These are phyloP conservation scores for Platypus cylindrus DNA, from an alignment of 2,888 invertebrate species.

Conservation along the genomic window DNA sequence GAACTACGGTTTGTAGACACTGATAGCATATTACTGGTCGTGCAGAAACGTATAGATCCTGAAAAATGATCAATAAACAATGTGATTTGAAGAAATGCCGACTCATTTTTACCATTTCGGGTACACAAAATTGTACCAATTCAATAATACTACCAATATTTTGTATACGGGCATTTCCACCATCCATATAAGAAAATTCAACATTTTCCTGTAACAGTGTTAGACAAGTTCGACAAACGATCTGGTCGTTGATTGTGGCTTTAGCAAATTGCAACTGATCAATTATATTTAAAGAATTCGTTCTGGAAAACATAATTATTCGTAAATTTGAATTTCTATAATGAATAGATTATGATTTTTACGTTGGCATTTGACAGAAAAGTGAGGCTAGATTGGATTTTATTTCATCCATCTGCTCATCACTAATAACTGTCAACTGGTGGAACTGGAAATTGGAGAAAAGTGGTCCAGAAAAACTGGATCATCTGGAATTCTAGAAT, in stretches of 20 bases:
- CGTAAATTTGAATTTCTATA: not conserved
- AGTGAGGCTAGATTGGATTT: no score
- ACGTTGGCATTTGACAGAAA: no score
- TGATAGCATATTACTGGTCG: conserved; percentile 23
- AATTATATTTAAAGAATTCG: no score
- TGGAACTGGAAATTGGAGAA: no score
- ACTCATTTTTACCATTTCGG: conserved; percentile 24
- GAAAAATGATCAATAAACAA: conserved; percentile 11
- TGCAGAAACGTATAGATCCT: conserved; percentile 25
- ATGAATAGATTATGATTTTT: no score
- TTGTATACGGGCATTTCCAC: conserved; percentile 16
- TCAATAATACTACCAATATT: conserved; percentile 21
- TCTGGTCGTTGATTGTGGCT: conserved; percentile 14
- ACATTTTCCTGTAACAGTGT: conserved; percentile 18
- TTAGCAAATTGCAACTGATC: no score
- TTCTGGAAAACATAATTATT: no score
- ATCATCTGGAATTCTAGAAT: no score
- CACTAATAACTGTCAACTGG: no score
- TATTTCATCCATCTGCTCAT: no score
- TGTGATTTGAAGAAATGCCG: not conserved
- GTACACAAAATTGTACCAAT: conserved; percentile 24
- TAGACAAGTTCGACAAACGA: conserved; percentile 22
- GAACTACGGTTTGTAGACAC: conserved; percentile 20
- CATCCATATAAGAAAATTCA: conserved; percentile 15
- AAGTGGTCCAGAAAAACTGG: no score